phyloP scores from a whole-genome alignment of 2,888 invertebrate species.

The Mesodorylaimus sp. region DNA sequence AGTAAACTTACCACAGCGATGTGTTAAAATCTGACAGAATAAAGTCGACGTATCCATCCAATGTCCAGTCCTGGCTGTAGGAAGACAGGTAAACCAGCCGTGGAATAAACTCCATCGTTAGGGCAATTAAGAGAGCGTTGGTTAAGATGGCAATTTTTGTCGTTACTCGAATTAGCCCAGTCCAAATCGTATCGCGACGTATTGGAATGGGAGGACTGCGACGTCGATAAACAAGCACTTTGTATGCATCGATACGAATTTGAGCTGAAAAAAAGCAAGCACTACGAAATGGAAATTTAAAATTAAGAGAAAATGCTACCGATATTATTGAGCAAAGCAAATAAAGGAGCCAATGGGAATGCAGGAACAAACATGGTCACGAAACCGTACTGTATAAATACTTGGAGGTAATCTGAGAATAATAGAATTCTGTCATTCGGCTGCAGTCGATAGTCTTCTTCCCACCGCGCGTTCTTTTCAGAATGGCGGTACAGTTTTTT shows the following conservation, averaged over 20 bases:
- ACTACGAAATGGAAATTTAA: too few relatives aligned
- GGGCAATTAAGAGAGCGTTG: slow-evolving; percentile 85
- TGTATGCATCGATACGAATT: slow-evolving; percentile 77
- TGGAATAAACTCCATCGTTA: slow-evolving; percentile 86
- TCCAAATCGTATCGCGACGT: slow-evolving; percentile 28
- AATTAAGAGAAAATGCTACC: too few relatives aligned
- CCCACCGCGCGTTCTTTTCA: too few relatives aligned
- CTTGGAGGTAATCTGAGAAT: slow-evolving; percentile 85
- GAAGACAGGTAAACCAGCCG: slow-evolving; percentile 55
- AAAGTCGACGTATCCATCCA: slow-evolving; percentile 3
- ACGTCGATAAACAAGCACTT: slow-evolving; percentile 61
- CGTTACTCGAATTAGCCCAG: slow-evolving; percentile 68
- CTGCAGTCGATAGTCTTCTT: slow-evolving; percentile 27
- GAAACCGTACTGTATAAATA: slow-evolving; percentile 89
- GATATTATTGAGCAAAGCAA: slow-evolving; percentile 78
- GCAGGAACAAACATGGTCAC: slow-evolving; percentile 90
- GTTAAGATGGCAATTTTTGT: slow-evolving; percentile 77
- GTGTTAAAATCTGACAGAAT: slow-evolving; percentile 1
- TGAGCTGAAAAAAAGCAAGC: too few relatives aligned
- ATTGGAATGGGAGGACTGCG: slow-evolving; percentile 48
- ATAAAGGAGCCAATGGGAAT: slow-evolving; percentile 37
- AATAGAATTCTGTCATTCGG: slow-evolving; percentile 32
- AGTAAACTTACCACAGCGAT: neutral
- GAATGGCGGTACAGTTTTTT: too few relatives aligned
- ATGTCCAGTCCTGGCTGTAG: slow-evolving; percentile 1